phyloP scores from a whole-genome alignment of 2,888 invertebrate genomes.

The Ectobius pallidus region DNA sequence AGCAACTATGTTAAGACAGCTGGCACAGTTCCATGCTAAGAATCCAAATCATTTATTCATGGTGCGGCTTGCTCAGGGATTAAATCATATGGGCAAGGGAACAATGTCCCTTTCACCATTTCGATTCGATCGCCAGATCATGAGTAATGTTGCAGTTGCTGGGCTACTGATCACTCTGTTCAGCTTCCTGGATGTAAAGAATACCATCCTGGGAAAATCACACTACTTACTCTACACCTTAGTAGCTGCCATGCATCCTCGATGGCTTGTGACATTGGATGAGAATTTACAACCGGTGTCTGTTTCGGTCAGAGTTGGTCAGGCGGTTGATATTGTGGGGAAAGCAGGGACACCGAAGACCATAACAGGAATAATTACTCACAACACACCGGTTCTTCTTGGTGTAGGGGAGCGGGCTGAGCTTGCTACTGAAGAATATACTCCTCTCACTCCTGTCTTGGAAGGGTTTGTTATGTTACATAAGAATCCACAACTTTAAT shows the following conservation, averaged over 20 bases:
- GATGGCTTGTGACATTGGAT: too few relatives aligned
- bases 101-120: conserved; percentile 96
- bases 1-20: too few relatives aligned
- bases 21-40: too few relatives aligned
- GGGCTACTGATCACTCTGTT: conserved; percentile 93
- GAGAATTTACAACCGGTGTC: too few relatives aligned
- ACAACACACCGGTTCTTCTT: conserved; percentile 96
- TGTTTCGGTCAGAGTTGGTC: too few relatives aligned
- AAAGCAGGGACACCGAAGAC: conserved; percentile 99
- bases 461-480: conserved; percentile 98
- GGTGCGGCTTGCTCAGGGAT: conserved; percentile 95
- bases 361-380: conserved; percentile 99
- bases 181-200: conserved; percentile 93
- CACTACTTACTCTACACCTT: too few relatives aligned
- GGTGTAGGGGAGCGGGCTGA: conserved; percentile 92
- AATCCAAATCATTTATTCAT: too few relatives aligned
- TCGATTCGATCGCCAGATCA: conserved; percentile 93
- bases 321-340: conserved; percentile 98
- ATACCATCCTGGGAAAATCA: too few relatives aligned
- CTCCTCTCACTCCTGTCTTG: conserved; percentile 93
- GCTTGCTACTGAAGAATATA: conserved; percentile 95
- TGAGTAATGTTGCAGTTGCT: conserved; percentile 95
- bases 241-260: too few relatives aligned
- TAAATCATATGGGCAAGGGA: conserved; percentile 98
- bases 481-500: too few relatives aligned